Base-by-base conservation (phyloP, 1,140 invertebrate genomes). In the Ganaspis sp. region DNA sequence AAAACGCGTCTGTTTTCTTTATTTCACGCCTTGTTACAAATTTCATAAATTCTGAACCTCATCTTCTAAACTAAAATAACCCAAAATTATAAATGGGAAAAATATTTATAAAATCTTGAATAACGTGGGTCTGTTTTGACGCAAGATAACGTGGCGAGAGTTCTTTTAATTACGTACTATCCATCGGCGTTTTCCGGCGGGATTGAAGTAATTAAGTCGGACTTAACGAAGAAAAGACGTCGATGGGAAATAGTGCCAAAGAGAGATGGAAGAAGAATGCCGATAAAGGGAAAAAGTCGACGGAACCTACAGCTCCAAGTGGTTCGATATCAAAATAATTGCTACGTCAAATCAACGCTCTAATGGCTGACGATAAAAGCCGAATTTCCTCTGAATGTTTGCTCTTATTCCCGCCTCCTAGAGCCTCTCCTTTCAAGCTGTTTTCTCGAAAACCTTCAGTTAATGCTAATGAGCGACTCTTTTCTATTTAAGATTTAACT, bases 321-420 rank as follows among this genome's bases (percentile, higher is more conserved):
- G 74, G 72, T 83, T 78, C 82, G 84, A 86, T 85, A 85, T 86
- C 84, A 85, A 85, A 86, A 86, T 85, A 86, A 86, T 86, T 86
- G 84, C 81, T 85, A 79, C 81, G 78, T 85, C 81, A 81, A 83
- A 77, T 78, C 76, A 78, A 58, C 49, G 12, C 69, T 81, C 49
- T 58, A 64, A 15, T 23, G 77, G 70, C 75, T 75, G 74, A 75
- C 73, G 79, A 42, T 53, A 29, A 64, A 23, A 23, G 12, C 23
- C 23, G 21, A 64, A 64, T 12, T 64, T 29, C 9, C 23, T 15
- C 23, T 23, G 2, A 26, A 23, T 64, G 54, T 64, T 64, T 64
- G 54, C 54, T n/a, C n/a, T n/a, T n/a, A n/a, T n/a, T n/a, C 23
- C 9, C 42, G 12, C 12, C n/a, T 15, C 21, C 54, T 12, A 23